Evolutionary conservation across 2,797 vertebrate species (phyloP).

Genomic region (Gastrophryne carolinensis): DNA sequence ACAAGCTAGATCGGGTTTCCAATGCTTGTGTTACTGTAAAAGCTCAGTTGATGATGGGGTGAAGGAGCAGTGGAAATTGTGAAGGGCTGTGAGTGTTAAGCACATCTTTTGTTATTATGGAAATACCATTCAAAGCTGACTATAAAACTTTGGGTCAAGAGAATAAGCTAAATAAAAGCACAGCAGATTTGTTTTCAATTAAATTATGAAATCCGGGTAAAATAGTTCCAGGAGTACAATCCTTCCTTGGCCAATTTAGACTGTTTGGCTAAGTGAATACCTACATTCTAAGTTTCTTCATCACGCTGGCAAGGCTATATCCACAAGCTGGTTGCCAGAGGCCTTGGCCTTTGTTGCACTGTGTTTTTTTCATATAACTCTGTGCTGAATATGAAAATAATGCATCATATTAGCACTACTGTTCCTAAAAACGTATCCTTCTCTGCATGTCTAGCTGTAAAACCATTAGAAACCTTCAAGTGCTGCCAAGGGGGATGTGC

Average conservation of each 20-base stretch:
- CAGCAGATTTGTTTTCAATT: neutral
- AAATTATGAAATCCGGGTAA: neutral
- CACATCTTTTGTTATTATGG: neutral
- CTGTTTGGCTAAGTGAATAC: neutral
- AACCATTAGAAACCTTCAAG: no score
- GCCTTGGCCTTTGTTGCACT: no score
- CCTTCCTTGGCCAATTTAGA: neutral
- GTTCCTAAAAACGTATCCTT: no score
- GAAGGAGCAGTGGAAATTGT: neutral
- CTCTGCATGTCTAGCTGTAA: no score
- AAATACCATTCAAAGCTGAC: neutral
- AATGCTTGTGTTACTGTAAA: neutral
- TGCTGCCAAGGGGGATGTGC: no score
- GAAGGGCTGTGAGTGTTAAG: neutral
- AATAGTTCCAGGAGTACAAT: neutral
- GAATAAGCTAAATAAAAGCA: neutral
- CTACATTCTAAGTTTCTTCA: neutral
- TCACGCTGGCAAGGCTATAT: neutral
- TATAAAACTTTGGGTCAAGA: neutral
- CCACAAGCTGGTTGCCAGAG: neutral
- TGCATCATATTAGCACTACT: no score
- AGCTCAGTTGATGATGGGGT: neutral
- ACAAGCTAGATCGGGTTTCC: neutral
- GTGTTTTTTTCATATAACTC: no score
- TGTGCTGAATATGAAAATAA: no score